phyloP scores from a whole-genome alignment of 2,888 invertebrate species.

The Eucriotettix oculatus region DNA sequence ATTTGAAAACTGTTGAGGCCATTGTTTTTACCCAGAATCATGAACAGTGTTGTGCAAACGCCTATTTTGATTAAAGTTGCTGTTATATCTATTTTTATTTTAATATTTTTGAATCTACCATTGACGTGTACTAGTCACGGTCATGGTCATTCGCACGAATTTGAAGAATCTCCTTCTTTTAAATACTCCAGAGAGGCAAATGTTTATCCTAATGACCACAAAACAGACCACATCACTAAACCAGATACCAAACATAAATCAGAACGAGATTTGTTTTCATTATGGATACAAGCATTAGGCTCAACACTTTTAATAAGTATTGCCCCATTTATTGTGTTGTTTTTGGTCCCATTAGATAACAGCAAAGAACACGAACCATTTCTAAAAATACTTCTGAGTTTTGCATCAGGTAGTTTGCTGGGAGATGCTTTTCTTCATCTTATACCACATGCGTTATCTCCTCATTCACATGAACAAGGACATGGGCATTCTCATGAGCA shows the following conservation, averaged over 20 bases:
- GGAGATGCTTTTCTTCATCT: constrained; percentile 98
- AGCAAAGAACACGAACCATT: constrained; percentile 68
- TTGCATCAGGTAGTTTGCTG: constrained; percentile 87
- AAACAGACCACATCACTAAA: constrained; percentile 3
- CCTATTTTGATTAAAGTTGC: not conserved
- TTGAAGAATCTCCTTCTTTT: constrained; percentile 44
- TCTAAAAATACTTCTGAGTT: constrained; percentile 77
- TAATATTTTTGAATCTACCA: constrained; percentile 24
- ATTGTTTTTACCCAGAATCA: too few species aligned
- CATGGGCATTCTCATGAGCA: constrained; percentile 27
- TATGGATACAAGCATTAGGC: constrained; percentile 70
- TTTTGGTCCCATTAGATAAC: constrained; percentile 83
- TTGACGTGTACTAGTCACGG: constrained; percentile 19
- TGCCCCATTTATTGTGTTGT: constrained; percentile 84
- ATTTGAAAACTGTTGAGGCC: too few species aligned
- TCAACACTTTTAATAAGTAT: constrained; percentile 89
- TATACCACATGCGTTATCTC: constrained; percentile 78
- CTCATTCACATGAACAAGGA: constrained; percentile 20
- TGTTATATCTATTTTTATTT: constrained; percentile 15
- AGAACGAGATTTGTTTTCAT: constrained; percentile 12
- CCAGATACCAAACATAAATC: not conserved
- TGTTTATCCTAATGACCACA: constrained; percentile 13
- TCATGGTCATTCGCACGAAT: constrained; percentile 16
- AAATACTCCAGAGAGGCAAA: constrained; percentile 70
- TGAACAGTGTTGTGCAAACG: too few species aligned